Evolutionary conservation across 30 jellyfish, hydroid and myxozoan genomes (phyloP), one percentile per base, ranked within the genome.

Genomic region (Phacellophora camtschatica): DNA sequence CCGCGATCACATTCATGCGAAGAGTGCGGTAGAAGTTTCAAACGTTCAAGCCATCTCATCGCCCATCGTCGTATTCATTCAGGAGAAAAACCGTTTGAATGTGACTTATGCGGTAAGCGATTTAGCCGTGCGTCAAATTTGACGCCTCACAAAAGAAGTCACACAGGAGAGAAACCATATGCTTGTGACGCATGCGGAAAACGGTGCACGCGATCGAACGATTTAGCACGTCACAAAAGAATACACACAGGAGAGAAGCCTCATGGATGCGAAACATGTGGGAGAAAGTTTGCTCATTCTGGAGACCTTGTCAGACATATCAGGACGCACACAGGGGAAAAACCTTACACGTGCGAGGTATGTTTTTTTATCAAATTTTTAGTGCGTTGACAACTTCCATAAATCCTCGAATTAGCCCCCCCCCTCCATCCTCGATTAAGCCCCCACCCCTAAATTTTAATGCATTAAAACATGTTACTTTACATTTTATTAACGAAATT

Each of bases 211-310:
- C 87, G 96, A 13, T 78, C 95, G 9, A 90, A 95, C 53, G 98
- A 90, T 63, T 63, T 90, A 36, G 77, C 97, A 65, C 78, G 98
- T 16, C 98, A 90, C 71, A 77, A 84, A 29, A 94, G 98, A 11
- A 90, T 90, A 10, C 98, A 90, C 87, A 90, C 98, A 1, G 98
- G 98, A 2, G 98, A 90, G 85, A 90, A 90, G 46, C 98, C 98
- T 29, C 92, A 90, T 30, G 80, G 71, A 69, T 90, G 98, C 37
- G 85, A 77, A 33, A 95, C 95, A 6, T 90, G 98, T 64, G 92
- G 97, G 4, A 59, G 92, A 32, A 95, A 91, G 34, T 90, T 90
- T 37, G 92, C 98, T 48, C 92, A 95, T 29, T 66, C 91, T 28
- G 98, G 98, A 18, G 92, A 90, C 55, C 88, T 90, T 29, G 97